Conservation (phyloP, 2,888 invertebrate species). For the Charanyca ferruginea region DNA sequence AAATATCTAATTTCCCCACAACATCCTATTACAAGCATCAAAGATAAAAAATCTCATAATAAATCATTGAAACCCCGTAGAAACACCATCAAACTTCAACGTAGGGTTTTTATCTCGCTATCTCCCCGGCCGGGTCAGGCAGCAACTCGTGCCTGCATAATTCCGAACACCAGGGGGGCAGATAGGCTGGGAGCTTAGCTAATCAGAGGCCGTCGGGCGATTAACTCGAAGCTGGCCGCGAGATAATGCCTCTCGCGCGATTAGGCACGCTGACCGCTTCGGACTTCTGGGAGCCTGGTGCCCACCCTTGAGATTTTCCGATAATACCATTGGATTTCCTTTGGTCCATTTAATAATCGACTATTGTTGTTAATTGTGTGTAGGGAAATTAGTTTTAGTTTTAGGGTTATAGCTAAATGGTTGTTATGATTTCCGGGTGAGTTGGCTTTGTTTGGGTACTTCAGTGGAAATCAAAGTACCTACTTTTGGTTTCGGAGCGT, state of each 20-base stretch:
- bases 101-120: slow-evolving; percentile 73
- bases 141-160: slow-evolving; percentile 87
- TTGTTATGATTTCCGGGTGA: slow-evolving; percentile 53
- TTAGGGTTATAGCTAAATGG: slow-evolving; percentile 40
- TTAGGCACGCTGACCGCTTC: slow-evolving; percentile 87
- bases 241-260: slow-evolving; percentile 89
- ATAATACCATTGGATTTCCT: slow-evolving; percentile 74
- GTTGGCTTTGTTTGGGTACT: slow-evolving; percentile 33
- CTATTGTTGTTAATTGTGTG: slow-evolving; percentile 65
- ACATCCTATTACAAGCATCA: slow-evolving; percentile 52
- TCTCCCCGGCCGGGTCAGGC: slow-evolving; percentile 69
- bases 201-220: slow-evolving; percentile 87
- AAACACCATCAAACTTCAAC: slow-evolving; percentile 64
- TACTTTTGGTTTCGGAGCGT: no score
- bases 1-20: slow-evolving; percentile 53
- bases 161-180: slow-evolving; percentile 82
- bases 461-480: background rate
- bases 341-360: slow-evolving; percentile 73
- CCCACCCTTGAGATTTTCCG: slow-evolving; percentile 76
- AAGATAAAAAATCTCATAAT: slow-evolving; percentile 66
- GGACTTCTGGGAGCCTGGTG: slow-evolving; percentile 80
- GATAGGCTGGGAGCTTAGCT: slow-evolving; percentile 86
- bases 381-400: slow-evolving; percentile 63
- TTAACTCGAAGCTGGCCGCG: slow-evolving; percentile 83
- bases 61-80: slow-evolving; percentile 70